Percentiles rank a stretch among this genome's conserved stretches.
phyloP scores from a whole-genome alignment of 2,797 vertebrate species.

The Cyprinodon diabolis region DNA sequence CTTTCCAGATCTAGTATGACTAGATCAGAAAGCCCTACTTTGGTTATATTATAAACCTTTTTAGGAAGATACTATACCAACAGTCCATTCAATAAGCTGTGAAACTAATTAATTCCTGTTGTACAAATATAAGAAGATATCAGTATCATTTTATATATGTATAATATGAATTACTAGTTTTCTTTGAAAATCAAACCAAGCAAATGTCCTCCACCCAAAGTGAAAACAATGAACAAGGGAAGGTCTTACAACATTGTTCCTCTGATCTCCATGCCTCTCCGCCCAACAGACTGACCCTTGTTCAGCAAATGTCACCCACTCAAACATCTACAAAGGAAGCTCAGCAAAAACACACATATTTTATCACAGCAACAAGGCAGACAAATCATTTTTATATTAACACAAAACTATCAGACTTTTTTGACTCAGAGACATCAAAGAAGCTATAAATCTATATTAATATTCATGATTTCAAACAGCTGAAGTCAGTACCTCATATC shows the following conservation, averaged over 20 bases:
- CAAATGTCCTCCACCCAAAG: constrained; percentile 10
- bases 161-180: constrained; percentile 1
- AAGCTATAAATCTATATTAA: background rate
- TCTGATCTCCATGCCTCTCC: constrained; percentile 23
- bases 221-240: constrained; percentile 43
- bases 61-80: background rate
- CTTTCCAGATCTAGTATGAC: too few relatives aligned
- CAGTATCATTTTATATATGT: background rate
- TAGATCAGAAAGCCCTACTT: too few relatives aligned
- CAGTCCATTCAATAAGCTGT: background rate
- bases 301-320: constrained; percentile 50
- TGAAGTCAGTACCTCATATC: background rate
- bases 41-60: constrained; percentile 5
- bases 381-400: background rate
- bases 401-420: background rate
- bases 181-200: constrained; percentile 17
- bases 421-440: background rate
- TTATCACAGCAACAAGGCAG: constrained; percentile 20
- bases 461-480: background rate
- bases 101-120: background rate
- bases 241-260: constrained; percentile 46
- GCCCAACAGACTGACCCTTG: constrained; percentile 57
- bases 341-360: constrained; percentile 26
- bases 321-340: constrained; percentile 42
- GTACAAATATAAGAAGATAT: background rate